Percentiles rank a stretch among this genome's conserved stretches.
These are phyloP conservation scores for Condylostylus longicornis DNA, from an alignment of 1,140 invertebrate genomes.

Conservation along the genomic window DNA sequence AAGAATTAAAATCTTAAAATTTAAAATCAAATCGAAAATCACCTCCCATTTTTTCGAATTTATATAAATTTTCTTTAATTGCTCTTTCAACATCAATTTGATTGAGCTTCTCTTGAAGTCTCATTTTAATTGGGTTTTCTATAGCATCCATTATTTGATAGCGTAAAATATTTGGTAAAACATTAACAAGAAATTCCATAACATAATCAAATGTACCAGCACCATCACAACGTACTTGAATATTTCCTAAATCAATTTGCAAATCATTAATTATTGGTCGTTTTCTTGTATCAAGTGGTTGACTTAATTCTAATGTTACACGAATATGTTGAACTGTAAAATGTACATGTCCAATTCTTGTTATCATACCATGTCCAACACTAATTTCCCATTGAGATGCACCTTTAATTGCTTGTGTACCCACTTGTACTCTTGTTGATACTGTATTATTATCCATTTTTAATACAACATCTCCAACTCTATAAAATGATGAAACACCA, in stretches of 20 bases:
- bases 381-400: conserved; percentile 61
- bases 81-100: conserved; percentile 54
- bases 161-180: conserved; percentile 64
- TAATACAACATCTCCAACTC: conserved; percentile 60
- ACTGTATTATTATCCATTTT: conserved; percentile 55
- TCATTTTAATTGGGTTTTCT: conserved; percentile 53
- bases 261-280: conserved; percentile 52
- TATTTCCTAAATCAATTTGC: conserved; percentile 66
- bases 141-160: conserved; percentile 72
- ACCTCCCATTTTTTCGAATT: conserved; percentile 41
- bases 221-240: conserved; percentile 58
- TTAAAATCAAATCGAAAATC: conserved; percentile 21
- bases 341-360: conserved; percentile 49
- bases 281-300: conserved; percentile 59
- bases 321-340: conserved; percentile 63
- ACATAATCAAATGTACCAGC: conserved; percentile 67
- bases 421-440: conserved; percentile 43
- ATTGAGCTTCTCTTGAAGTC: conserved; percentile 47
- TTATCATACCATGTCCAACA: conserved; percentile 46
- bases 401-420: conserved; percentile 60
- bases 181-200: conserved; percentile 58
- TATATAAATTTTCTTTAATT: conserved; percentile 48
- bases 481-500: conserved; percentile 62
- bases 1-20: conserved; percentile 10
- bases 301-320: conserved; percentile 46